Evolutionary conservation across 1,140 invertebrate genomes (phyloP).

Genomic region (Calycopis cecrops): DNA sequence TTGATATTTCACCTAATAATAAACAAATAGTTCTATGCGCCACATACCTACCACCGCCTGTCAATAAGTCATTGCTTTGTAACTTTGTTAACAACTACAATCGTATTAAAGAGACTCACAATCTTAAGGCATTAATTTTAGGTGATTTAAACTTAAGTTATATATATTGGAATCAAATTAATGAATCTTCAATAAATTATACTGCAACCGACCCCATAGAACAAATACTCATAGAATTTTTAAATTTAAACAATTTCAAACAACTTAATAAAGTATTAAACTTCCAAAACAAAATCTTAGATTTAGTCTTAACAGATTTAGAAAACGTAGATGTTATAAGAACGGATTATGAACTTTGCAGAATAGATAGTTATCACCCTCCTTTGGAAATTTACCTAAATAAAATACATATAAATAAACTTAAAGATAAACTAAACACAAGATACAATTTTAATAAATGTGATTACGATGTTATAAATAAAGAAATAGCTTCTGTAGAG

Average conservation of each 20-base stretch:
- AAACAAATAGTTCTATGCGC: constrained; percentile 10
- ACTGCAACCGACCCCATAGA: not conserved
- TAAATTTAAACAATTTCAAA: not conserved
- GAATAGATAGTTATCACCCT: not conserved
- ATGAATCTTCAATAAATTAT: not conserved
- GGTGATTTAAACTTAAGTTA: not conserved
- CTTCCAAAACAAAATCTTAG: not conserved
- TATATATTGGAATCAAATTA: not conserved
- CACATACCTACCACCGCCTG: constrained; percentile 21
- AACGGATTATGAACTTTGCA: not conserved
- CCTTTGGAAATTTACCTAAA: not conserved
- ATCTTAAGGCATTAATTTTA: not conserved
- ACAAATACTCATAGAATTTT: not conserved
- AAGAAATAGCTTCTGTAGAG: not conserved
- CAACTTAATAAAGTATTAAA: not conserved
- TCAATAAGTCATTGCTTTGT: not conserved
- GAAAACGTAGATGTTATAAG: not conserved
- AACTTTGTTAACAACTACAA: constrained; percentile 3
- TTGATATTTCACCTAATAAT: not conserved
- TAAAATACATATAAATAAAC: not conserved
- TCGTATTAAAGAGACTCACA: not conserved
- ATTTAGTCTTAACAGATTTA: not conserved
- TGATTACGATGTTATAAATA: not conserved
- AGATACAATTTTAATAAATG: not conserved
- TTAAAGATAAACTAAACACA: not conserved